Conservation (phyloP, 2,113 vertebrate genomes). For the Nothobranchius furzeri region DNA sequence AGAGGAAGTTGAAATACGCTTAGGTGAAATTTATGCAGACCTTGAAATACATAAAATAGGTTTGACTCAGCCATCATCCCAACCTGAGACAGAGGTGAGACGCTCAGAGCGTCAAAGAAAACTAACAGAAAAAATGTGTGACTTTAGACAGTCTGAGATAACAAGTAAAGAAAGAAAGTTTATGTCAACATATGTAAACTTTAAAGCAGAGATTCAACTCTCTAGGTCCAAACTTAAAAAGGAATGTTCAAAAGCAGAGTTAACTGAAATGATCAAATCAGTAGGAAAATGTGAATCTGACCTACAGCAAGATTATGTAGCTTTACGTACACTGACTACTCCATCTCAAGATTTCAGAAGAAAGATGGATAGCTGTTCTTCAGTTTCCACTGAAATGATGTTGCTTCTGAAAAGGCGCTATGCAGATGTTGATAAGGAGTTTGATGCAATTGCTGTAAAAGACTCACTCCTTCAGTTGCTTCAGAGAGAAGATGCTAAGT, state of each 20-base stretch:
- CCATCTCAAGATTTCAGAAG: neutral
- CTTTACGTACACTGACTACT: neutral
- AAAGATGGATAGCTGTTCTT: conserved; percentile 2
- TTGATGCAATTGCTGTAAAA: no score
- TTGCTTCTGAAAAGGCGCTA: no score
- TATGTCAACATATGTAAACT: conserved; percentile 4
- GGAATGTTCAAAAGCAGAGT: neutral
- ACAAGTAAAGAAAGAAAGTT: conserved; percentile 4
- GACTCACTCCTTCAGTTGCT: no score
- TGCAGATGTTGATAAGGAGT: no score
- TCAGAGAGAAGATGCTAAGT: no score
- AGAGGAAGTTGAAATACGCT: neutral
- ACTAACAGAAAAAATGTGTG: neutral
- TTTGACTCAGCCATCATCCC: neutral
- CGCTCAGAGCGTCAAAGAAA: neutral
- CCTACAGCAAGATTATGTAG: neutral
- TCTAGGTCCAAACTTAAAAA: neutral
- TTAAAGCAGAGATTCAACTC: neutral
- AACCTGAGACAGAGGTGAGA: neutral
- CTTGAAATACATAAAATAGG: neutral
- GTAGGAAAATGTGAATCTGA: neutral
- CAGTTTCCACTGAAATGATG: neutral
- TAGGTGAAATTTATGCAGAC: neutral
- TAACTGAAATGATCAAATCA: conserved; percentile 1
- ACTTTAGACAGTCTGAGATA: neutral